phyloP scores from a whole-genome alignment of 2,113 vertebrate species.

The Caracal caracal region DNA sequence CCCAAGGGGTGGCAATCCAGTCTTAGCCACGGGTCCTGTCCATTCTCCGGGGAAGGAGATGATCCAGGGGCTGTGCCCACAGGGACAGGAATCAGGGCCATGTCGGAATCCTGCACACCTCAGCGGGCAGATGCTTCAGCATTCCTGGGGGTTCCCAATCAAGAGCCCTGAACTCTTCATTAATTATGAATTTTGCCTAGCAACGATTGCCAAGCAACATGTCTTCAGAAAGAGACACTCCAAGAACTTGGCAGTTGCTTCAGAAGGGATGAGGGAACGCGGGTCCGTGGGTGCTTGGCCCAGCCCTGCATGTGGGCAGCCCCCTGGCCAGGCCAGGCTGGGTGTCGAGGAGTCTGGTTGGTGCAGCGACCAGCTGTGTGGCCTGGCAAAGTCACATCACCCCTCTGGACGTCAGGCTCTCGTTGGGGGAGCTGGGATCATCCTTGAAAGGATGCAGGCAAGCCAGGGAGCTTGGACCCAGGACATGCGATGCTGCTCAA shows the following conservation, averaged over 20 bases:
- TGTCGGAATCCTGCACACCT: neutral
- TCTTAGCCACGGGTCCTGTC: neutral
- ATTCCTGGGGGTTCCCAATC: slow-evolving; percentile 57
- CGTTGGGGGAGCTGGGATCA: neutral
- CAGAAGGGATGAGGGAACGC: slow-evolving; percentile 29
- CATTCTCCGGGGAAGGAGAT: neutral
- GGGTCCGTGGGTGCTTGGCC: neutral
- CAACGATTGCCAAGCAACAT: slow-evolving; percentile 87
- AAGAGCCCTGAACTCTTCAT: slow-evolving; percentile 81
- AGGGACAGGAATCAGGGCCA: neutral
- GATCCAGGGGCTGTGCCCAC: accelerated
- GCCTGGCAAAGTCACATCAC: neutral
- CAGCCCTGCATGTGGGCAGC: accelerated
- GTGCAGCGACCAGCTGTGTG: accelerated
- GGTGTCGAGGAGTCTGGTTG: neutral
- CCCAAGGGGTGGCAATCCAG: accelerated
- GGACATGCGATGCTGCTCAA: too few species aligned
- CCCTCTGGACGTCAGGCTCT: neutral
- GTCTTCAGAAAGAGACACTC: slow-evolving; percentile 84
- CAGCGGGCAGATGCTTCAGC: neutral
- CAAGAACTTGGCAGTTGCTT: slow-evolving; percentile 80
- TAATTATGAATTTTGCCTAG: slow-evolving; percentile 86
- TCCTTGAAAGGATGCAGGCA: neutral
- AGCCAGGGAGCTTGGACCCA: neutral
- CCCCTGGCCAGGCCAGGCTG: neutral